phyloP scores from a whole-genome alignment of 2,888 invertebrate genomes.

The Papilio gigon region DNA sequence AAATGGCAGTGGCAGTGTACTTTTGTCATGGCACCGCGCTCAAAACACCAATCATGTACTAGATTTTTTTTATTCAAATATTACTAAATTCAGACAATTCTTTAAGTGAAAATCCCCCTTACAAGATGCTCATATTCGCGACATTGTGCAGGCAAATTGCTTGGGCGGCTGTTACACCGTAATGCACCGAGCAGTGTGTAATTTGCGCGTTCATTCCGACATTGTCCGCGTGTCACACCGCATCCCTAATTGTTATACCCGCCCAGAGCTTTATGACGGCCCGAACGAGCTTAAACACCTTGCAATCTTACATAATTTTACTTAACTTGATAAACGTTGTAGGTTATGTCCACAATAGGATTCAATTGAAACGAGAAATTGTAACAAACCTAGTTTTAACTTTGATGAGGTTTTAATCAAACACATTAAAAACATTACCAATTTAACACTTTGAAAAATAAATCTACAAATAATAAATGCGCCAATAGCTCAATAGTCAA shows the following conservation, averaged over 20 bases:
- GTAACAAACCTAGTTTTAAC: too few relatives aligned
- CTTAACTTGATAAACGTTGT: neutral
- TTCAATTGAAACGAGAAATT: too few relatives aligned
- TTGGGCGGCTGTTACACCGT: constrained; percentile 18
- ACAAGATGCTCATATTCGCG: constrained; percentile 29
- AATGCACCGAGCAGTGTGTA: constrained; percentile 24
- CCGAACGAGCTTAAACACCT: neutral
- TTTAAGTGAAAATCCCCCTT: constrained; percentile 30
- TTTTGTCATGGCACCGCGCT: too few relatives aligned
- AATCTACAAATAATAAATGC: too few relatives aligned
- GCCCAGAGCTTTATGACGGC: neutral
- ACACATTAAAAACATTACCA: too few relatives aligned
- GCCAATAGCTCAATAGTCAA: too few relatives aligned
- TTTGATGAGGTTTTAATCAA: too few relatives aligned
- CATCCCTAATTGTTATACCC: constrained; percentile 22
- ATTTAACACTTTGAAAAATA: too few relatives aligned
- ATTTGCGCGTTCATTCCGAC: constrained; percentile 36
- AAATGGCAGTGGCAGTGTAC: too few relatives aligned
- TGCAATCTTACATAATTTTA: neutral
- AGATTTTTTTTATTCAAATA: too few relatives aligned
- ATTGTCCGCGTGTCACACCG: constrained; percentile 15
- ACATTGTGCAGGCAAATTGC: constrained; percentile 30
- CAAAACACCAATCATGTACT: too few relatives aligned
- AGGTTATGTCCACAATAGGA: too few relatives aligned
- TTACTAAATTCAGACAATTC: neutral